phyloP scores from a whole-genome alignment of 92 coral and sea anemone genomes.

The Plumapathes pennacea region DNA sequence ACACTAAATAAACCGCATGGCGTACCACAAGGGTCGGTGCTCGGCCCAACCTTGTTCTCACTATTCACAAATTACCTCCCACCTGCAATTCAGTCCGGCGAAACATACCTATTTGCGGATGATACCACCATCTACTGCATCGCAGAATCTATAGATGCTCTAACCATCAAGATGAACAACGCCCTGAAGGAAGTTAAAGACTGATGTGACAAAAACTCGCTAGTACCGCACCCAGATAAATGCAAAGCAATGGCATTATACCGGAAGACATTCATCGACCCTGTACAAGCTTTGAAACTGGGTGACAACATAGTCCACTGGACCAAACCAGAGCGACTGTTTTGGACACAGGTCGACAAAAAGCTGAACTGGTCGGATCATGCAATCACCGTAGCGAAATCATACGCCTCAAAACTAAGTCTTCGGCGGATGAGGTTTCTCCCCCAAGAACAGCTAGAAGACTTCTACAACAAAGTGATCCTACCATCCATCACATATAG shows the following conservation, averaged over 20 bases:
- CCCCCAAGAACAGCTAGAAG: background rate
- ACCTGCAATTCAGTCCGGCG: conserved; percentile 3
- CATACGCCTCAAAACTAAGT: background rate
- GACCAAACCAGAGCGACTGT: conserved; percentile 9
- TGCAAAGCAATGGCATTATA: conserved; percentile 15
- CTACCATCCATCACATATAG: background rate
- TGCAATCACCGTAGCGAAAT: background rate
- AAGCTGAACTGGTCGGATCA: conserved; percentile 18
- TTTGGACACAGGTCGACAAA: conserved; percentile 6
- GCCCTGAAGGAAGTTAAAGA: background rate
- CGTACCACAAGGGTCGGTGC: conserved; percentile 25
- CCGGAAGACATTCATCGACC: conserved; percentile 2
- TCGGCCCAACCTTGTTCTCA: conserved; percentile 33
- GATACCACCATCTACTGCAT: conserved; percentile 29
- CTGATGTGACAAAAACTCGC: conserved; percentile 4
- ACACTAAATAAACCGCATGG: conserved; percentile 10
- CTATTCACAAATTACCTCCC: conserved; percentile 37
- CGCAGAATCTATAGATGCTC: conserved; percentile 5
- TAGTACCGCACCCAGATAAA: conserved; percentile 19
- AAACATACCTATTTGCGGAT: conserved; percentile 19
- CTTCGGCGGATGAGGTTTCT: background rate
- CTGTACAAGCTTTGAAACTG: conserved; percentile 1
- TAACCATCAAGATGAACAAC: conserved; percentile 1
- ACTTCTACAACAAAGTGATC: too few species aligned
- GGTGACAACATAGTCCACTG: background rate